Percentiles rank a stretch among this genome's conserved stretches.
Conservation (phyloP, 2,888 invertebrate species). For the Gymnocheta viridis region DNA sequence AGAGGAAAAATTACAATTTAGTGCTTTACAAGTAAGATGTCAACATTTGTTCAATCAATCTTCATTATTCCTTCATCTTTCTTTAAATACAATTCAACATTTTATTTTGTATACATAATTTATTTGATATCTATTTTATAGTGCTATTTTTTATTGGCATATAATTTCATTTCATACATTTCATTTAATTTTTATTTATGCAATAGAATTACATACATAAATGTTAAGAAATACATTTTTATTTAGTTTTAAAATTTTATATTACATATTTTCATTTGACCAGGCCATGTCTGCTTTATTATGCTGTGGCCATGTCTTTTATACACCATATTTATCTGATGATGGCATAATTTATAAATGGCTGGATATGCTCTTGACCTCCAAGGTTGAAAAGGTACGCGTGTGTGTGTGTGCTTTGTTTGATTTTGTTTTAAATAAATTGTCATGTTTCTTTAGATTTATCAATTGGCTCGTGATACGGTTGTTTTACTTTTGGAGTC, state of each 20-base stretch:
- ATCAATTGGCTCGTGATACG: slow-evolving; percentile 95
- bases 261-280: slow-evolving; percentile 71
- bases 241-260: slow-evolving; percentile 32
- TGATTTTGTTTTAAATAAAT: background rate
- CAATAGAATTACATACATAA: background rate
- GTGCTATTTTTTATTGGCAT: background rate
- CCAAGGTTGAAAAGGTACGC: slow-evolving; percentile 91
- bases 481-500: slow-evolving; percentile 96
- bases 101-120: background rate
- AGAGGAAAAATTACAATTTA: slow-evolving; percentile 85
- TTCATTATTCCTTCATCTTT: background rate
- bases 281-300: slow-evolving; percentile 97
- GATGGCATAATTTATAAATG: slow-evolving; percentile 97
- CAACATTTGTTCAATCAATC: background rate
- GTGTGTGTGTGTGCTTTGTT: background rate
- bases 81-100: background rate
- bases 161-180: background rate
- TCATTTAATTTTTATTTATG: background rate
- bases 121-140: background rate
- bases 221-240: background rate
- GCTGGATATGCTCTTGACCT: slow-evolving; percentile 94
- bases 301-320: slow-evolving; percentile 98
- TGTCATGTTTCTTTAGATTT: slow-evolving; percentile 85
- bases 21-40: slow-evolving; percentile 84
- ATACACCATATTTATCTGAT: slow-evolving; percentile 91